These are phyloP conservation scores for Caenorhabditis doughertyi DNA, from an alignment of 2,888 invertebrate genomes.

Conservation along the genomic window DNA sequence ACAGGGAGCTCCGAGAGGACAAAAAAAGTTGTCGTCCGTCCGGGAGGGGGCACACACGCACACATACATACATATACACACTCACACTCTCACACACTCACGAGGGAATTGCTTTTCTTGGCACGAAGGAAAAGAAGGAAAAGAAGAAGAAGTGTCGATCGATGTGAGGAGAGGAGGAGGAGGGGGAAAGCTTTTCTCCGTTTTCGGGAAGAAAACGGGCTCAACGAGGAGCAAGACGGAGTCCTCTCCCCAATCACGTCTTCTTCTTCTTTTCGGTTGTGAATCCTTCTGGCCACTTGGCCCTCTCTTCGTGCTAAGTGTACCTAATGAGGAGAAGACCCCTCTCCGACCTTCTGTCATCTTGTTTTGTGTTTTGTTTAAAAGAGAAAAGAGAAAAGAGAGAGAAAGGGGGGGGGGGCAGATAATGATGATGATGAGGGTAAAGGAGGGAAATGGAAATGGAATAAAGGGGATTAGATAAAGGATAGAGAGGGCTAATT, in stretches of 20 bases:
- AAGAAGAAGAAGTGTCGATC: background rate
- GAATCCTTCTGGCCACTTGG: slow-evolving; percentile 43
- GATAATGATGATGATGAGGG: background rate
- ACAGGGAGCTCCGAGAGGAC: background rate
- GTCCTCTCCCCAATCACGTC: too few relatives aligned
- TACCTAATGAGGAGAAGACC: slow-evolving; percentile 61
- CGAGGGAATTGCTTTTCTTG: slow-evolving; percentile 36
- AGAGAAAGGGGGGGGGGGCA: background rate
- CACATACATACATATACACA: background rate
- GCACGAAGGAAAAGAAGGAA: background rate
- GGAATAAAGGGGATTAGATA: background rate
- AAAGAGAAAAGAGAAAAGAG: background rate
- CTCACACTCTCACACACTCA: background rate
- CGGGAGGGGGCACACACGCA: background rate
- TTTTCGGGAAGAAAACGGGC: slow-evolving; percentile 25
- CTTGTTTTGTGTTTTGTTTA: background rate
- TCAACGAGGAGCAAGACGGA: too few relatives aligned
- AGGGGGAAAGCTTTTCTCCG: background rate
- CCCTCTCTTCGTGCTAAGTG: slow-evolving; percentile 36
- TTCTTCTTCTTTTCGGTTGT: background rate
- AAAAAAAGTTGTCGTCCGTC: background rate
- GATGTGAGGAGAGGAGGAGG: background rate
- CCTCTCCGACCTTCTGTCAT: slow-evolving; percentile 19
- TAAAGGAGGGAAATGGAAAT: too few relatives aligned
- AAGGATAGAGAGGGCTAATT: background rate